Evolutionary conservation across 2,797 vertebrate genomes (phyloP).

Genomic region (Prionace glauca): DNA sequence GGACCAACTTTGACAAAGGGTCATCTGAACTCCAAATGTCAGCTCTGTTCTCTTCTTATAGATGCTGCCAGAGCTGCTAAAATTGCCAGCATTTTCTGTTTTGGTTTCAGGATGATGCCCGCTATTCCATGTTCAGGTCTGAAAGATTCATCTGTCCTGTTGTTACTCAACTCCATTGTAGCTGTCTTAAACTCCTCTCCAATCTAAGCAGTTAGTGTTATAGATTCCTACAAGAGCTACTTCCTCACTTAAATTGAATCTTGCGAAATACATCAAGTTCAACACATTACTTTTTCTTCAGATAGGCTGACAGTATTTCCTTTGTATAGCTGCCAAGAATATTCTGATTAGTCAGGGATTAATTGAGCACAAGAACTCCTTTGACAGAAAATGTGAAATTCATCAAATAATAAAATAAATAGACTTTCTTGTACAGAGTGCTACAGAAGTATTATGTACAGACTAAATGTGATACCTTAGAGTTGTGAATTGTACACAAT

Average conservation of each 20-base stretch:
- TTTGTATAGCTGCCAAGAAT: too few species aligned
- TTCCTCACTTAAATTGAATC: neutral
- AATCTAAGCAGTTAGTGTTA: too few species aligned
- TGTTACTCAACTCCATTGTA: neutral
- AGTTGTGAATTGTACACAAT: neutral
- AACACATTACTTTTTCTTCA: neutral
- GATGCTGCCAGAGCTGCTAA: too few species aligned
- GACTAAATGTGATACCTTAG: neutral
- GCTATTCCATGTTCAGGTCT: constrained; percentile 42
- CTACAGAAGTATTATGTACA: neutral
- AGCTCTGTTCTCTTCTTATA: too few species aligned
- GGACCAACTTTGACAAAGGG: too few species aligned
- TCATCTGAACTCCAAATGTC: too few species aligned
- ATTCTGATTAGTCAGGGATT: neutral
- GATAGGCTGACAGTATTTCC: neutral
- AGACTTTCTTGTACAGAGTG: too few species aligned
- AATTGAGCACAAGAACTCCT: neutral
- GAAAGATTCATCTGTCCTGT: too few species aligned
- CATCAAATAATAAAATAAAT: neutral
- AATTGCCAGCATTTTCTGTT: too few species aligned
- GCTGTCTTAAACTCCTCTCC: too few species aligned
- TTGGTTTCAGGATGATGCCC: neutral
- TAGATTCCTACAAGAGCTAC: too few species aligned
- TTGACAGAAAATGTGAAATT: neutral
- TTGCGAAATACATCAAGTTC: neutral